A percentile compares a stretch with the other conserved stretches of the same genome.
Conservation (phyloP, 2,113 vertebrate species). For the Meleagris gallopavo region DNA sequence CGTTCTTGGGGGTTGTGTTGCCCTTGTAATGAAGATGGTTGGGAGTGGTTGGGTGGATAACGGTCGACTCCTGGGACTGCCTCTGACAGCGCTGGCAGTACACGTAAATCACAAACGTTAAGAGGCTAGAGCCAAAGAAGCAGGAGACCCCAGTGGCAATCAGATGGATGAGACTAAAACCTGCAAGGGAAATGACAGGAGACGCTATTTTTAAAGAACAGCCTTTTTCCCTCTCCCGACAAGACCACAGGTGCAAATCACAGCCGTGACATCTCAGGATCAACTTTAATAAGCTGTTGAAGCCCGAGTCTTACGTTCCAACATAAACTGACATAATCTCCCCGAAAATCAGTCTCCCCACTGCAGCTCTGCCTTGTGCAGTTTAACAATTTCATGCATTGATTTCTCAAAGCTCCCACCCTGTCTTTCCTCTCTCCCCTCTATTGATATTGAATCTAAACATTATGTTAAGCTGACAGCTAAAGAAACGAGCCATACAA, state of each 20-base stretch:
- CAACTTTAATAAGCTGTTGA: slow-evolving; percentile 56
- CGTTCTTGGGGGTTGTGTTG: slow-evolving; percentile 96
- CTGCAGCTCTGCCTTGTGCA: slow-evolving; percentile 46
- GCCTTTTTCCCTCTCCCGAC: neutral
- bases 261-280: neutral
- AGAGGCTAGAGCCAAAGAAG: slow-evolving; percentile 93
- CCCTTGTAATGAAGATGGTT: slow-evolving; percentile 98
- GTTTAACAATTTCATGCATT: slow-evolving; percentile 61
- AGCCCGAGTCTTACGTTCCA: slow-evolving; percentile 12
- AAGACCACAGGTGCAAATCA: slow-evolving; percentile 61
- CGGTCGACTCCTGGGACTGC: slow-evolving; percentile 94
- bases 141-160: slow-evolving; percentile 95
- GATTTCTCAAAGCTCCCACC: slow-evolving; percentile 57
- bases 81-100: slow-evolving; percentile 95
- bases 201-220: slow-evolving; percentile 24
- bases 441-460: slow-evolving; percentile 74
- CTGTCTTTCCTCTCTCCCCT: slow-evolving; percentile 42
- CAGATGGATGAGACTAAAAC: slow-evolving; percentile 93
- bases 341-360: slow-evolving; percentile 28
- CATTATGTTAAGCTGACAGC: slow-evolving; percentile 74
- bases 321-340: slow-evolving; percentile 55
- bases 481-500: slow-evolving; percentile 68
- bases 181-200: slow-evolving; percentile 72
- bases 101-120: slow-evolving; percentile 93
- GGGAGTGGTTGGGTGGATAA: slow-evolving; percentile 96